phyloP scores from a whole-genome alignment of 2,797 vertebrate genomes.

The Labeo calbasu region DNA sequence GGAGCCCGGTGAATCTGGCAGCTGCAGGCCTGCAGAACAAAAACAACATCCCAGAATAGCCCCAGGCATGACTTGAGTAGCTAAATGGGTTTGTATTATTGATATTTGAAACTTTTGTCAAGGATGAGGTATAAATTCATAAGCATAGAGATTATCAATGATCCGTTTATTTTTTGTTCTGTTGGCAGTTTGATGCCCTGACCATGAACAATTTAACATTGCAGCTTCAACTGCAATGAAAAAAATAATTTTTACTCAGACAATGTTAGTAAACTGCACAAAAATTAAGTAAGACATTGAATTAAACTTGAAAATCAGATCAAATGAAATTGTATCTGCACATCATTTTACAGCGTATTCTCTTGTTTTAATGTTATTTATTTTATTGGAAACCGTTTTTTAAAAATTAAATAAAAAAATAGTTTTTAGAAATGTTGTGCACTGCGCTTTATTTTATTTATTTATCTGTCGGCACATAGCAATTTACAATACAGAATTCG shows the following conservation, averaged over 20 bases:
- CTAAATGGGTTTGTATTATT: constrained; percentile 50
- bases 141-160: constrained; percentile 57
- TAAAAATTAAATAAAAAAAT: no score
- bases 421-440: no score
- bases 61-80: constrained; percentile 43
- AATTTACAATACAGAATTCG: not conserved
- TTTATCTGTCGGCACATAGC: no score
- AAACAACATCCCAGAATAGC: constrained; percentile 33
- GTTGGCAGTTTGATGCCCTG: not conserved
- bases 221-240: not conserved
- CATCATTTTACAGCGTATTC: no score
- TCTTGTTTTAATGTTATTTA: no score
- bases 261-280: not conserved
- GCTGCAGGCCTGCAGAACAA: constrained; percentile 55
- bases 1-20: constrained; percentile 49
- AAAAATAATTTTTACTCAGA: not conserved
- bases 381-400: no score
- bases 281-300: not conserved
- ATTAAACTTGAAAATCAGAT: not conserved
- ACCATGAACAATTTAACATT: not conserved
- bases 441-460: no score
- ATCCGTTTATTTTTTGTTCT: constrained; percentile 67
- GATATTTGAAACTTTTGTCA: constrained; percentile 49
- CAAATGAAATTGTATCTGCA: no score
- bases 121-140: constrained; percentile 44